phyloP scores from a whole-genome alignment of 2,797 vertebrate genomes.

The Monodelphis domestica region DNA sequence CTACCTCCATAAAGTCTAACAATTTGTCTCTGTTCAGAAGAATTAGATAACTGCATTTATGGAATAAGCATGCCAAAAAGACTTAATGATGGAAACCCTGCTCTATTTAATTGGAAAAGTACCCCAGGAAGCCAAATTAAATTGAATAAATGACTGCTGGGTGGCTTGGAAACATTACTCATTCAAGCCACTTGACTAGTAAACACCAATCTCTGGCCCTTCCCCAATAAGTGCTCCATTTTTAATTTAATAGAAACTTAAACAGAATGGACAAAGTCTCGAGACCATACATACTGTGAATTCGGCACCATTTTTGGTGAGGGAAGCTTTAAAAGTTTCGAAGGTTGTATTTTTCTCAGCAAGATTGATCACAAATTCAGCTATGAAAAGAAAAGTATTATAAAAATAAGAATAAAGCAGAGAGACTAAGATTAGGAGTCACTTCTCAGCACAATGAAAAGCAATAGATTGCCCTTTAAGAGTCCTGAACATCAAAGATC shows the following conservation, averaged over 20 bases:
- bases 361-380: conserved; percentile 96
- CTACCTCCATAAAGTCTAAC: background rate
- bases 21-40: background rate
- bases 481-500: conserved; percentile 18
- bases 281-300: conserved; percentile 91
- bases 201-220: background rate
- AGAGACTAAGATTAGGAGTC: rapidly evolving
- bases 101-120: background rate
- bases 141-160: rapidly evolving
- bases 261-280: background rate
- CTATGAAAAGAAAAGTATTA: conserved; percentile 80
- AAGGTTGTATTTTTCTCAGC: conserved; percentile 93
- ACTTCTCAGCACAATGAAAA: conserved; percentile 25
- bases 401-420: background rate
- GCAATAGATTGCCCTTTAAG: background rate
- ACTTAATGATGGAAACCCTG: background rate
- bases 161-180: background rate
- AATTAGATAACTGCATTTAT: background rate
- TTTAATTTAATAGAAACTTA: conserved; percentile 47
- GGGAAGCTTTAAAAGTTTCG: conserved; percentile 92
- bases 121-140: background rate
- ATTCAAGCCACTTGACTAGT: background rate
- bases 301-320: conserved; percentile 96
- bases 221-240: background rate
- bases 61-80: conserved; percentile 19